Conservation (phyloP, 2,797 vertebrate species). For the Microctenopoma steveboyesi region DNA sequence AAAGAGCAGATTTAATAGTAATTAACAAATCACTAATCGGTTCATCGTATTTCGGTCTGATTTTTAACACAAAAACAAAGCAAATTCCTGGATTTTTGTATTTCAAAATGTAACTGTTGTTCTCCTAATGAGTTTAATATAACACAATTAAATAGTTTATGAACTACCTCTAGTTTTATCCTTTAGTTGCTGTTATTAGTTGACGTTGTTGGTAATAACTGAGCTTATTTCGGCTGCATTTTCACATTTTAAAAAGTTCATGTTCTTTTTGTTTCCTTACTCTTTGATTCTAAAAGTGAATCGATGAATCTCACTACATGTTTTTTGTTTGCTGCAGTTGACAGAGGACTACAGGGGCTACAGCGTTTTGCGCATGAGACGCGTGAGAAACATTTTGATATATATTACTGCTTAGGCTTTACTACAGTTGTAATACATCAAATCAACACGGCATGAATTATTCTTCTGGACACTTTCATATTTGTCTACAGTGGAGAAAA, state of each 20-base stretch:
- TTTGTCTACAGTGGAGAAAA: background rate
- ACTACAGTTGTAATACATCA: rapidly evolving
- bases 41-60: background rate
- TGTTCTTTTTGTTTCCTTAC: background rate
- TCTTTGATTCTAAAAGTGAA: background rate
- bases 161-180: background rate
- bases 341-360: too few relatives aligned
- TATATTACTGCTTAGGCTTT: background rate
- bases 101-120: background rate
- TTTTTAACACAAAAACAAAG: background rate
- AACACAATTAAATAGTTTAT: too few relatives aligned
- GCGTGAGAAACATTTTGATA: background rate
- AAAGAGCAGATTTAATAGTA: background rate
- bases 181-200: background rate
- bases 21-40: background rate
- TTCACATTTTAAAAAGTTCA: background rate
- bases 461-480: background rate
- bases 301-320: background rate
- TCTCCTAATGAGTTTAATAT: too few relatives aligned
- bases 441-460: too few relatives aligned
- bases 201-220: background rate
- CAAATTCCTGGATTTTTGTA: background rate
- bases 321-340: background rate
- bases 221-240: background rate
- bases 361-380: background rate